Conservation (phyloP, 2,113 vertebrate genomes). For the Ibidorhyncha struthersii region DNA sequence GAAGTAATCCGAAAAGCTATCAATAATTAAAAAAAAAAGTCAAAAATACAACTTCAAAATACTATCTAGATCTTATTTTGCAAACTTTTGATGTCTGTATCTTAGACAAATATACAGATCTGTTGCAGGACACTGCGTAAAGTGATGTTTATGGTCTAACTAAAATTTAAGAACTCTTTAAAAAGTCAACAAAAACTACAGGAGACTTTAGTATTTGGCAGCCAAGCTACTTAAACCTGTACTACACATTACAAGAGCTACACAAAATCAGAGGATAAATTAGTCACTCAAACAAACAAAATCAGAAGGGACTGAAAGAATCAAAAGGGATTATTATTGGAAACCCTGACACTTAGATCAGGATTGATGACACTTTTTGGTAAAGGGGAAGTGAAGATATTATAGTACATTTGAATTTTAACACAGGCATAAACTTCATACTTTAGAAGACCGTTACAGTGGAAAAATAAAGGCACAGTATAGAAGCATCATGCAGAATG, state of each 20-base stretch:
- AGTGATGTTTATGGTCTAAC: neutral
- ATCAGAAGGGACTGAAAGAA: neutral
- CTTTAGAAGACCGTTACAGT: neutral
- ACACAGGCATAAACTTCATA: neutral
- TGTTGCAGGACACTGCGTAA: neutral
- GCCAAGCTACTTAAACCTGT: neutral
- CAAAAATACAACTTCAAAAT: neutral
- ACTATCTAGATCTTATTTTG: neutral
- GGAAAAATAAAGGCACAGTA: neutral
- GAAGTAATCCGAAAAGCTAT: neutral
- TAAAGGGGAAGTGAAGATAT: neutral
- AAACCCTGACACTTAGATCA: neutral
- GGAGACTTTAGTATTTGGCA: neutral
- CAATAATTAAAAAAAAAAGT: neutral
- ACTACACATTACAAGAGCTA: neutral
- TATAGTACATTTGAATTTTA: neutral
- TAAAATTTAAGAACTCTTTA: neutral
- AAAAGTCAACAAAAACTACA: neutral
- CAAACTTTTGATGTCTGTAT: neutral
- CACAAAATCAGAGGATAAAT: neutral
- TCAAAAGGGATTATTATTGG: neutral
- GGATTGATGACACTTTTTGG: neutral
- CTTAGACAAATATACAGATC: neutral
- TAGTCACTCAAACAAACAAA: neutral
- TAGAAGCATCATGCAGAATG: neutral